Evolutionary conservation across 2,888 invertebrate genomes (phyloP), one percentile per base, ranked within the genome.

Genomic region (Conomelus anceps): DNA sequence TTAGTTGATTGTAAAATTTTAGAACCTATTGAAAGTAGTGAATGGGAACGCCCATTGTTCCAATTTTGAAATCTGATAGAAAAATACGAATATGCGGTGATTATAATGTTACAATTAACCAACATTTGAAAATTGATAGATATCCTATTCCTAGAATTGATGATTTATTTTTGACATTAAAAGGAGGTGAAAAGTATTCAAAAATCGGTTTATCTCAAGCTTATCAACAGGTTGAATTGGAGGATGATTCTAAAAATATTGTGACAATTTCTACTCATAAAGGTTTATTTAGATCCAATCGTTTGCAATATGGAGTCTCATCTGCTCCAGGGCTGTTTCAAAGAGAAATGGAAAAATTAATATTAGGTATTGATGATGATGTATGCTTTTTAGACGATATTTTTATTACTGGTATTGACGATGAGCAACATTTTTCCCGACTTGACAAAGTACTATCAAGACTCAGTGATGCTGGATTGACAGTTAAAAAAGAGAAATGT

Each of bases 401-500:
- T n/a, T 22, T 87, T 23, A 24, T 87, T 23, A 29, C 87, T 23
- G 87, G 87, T 23, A 87, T 29, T 22, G 23, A n/a, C 23, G 87
- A 87, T 29, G 24, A 22, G 11, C 22, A 87, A 22, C 24, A 87
- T 87, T 87, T 23, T 24, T 22, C 24, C 0, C 24, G 29, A n/a
- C 24, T 87, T 20, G 23, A 34, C n/a, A n/a, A 87, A 22, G 87
- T 87, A 29, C 22, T 86, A 20, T 23, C n/a, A 6, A 86, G n/a
- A 86, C 86, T 87, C 22, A 87, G 34, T 22, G 87, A 87, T 87
- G 26, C 29, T 87, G 87, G 87, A 22, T 22, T 87, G 23, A 24
- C n/a, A 13, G 87, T 87, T 7, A n/a, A 23, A 13, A 23, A 87
- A 23, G 17, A 87, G 34, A 87, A 24, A 90, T 93, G 92, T 91